Base-by-base conservation (phyloP, 1,140 invertebrate genomes). In the Drosophila lacertosa region DNA sequence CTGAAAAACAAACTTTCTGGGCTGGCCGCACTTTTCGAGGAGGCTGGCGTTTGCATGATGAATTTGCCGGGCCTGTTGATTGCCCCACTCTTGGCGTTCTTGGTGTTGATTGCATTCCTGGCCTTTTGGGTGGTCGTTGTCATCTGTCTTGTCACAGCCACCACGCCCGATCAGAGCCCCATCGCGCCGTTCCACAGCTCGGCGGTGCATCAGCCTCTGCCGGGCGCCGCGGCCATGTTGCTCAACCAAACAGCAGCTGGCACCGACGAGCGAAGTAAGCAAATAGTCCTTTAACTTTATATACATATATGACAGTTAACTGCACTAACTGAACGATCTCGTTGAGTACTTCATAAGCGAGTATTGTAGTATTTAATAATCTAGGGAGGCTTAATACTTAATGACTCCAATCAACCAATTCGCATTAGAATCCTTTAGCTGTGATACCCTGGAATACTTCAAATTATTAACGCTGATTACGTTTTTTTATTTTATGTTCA, bases 1-100 rank as follows among this genome's bases (percentile, higher is more conserved):
- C 94, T 98, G 92, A 93, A 96, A 63, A 96, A 95, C 81, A 94
- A 96, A 69, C 94, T 98, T 1, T 93, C 94, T 20, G 95, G 98
- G 74, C 93, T 98, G 63, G 94, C 96, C 1, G 93, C 94, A 24
- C 91, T 99, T 11, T 98, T 98, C 82, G 94, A 95, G 80, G 97
- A 98, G 91, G 97, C 97, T 24, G 96, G 96, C 7, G 94, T 95
- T 67, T 98, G 97, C 88, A 93, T 99, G 35, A 94, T 94, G 47
- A 94, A 95, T 79, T 93, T 98, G 66, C 97, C 97, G 4, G 94
- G 94, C n/a, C 91, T 99, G 20, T 95, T 98, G 79, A 92, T 98
- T 16, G 97, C 98, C 86, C 97, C 98, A 0, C 88, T 98, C 1
- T 92, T 97, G 60, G 98, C 97, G 0, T 98, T 98, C 89, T 67